These are phyloP conservation scores for Cairina moschata DNA, from an alignment of 2,113 vertebrate species.

Conservation along the genomic window DNA sequence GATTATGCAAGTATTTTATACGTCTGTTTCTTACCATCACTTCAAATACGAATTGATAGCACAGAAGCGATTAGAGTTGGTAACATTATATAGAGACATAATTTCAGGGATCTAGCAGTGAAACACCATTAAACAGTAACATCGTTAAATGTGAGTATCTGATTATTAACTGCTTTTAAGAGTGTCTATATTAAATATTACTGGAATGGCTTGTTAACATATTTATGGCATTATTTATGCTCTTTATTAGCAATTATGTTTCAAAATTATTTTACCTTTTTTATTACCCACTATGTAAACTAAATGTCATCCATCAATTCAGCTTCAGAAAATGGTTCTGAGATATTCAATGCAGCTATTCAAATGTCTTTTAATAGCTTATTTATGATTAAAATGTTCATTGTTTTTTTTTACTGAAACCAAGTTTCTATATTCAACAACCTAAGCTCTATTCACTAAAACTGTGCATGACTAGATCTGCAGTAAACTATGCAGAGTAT, in stretches of 20 bases:
- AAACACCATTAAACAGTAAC: constrained; percentile 25
- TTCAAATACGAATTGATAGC: constrained; percentile 19
- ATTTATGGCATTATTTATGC: constrained; percentile 65
- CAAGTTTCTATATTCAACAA: constrained; percentile 23
- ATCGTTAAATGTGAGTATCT: constrained; percentile 38
- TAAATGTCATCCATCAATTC: constrained; percentile 64
- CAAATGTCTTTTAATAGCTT: constrained; percentile 28
- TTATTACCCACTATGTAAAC: constrained; percentile 53
- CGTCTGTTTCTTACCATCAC: not conserved
- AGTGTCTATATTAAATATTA: constrained; percentile 27
- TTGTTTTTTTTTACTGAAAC: not conserved
- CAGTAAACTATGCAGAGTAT: constrained; percentile 2
- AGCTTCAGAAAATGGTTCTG: constrained; percentile 27
- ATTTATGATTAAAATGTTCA: constrained; percentile 47
- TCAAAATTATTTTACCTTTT: constrained; percentile 59
- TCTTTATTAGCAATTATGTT: constrained; percentile 57
- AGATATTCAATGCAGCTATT: constrained; percentile 36
- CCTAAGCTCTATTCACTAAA: constrained; percentile 45
- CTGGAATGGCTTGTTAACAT: constrained; percentile 49
- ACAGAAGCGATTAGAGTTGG: not conserved
- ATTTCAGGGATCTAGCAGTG: constrained; percentile 38
- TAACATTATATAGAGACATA: constrained; percentile 26
- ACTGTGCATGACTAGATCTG: not conserved
- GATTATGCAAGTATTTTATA: not conserved
- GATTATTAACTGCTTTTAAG: constrained; percentile 63